These are phyloP conservation scores for Trematomus bernacchii DNA, from an alignment of 2,797 vertebrate genomes.

Conservation along the genomic window DNA sequence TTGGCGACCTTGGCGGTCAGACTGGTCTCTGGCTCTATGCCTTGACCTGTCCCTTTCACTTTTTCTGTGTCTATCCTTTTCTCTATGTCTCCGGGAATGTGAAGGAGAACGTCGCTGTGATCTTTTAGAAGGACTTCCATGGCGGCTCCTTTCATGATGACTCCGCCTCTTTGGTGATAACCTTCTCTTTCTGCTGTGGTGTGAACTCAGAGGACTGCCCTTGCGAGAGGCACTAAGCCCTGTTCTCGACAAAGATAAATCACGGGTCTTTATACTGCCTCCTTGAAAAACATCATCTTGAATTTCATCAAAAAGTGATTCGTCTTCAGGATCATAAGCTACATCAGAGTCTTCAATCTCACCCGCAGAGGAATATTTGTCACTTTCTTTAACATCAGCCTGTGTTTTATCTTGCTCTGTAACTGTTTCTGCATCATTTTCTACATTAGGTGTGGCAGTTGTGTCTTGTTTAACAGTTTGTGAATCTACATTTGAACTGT, in stretches of 20 bases:
- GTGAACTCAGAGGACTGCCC: constrained; percentile 46
- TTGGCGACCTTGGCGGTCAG: constrained; percentile 67
- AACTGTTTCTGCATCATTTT: constrained; percentile 43
- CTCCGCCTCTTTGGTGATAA: constrained; percentile 77
- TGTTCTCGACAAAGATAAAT: constrained; percentile 58
- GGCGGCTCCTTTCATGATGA: constrained; percentile 71
- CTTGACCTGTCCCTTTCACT: constrained; percentile 77
- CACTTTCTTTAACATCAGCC: constrained; percentile 60
- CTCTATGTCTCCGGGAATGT: constrained; percentile 69
- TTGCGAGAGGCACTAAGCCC: constrained; percentile 48
- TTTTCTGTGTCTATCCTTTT: constrained; percentile 72
- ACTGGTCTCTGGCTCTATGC: constrained; percentile 72
- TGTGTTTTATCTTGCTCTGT: constrained; percentile 58
- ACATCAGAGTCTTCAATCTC: constrained; percentile 87
- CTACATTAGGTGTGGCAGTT: constrained; percentile 26
- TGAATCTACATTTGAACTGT: constrained; percentile 66
- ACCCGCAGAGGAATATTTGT: constrained; percentile 78
- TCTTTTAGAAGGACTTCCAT: constrained; percentile 75
- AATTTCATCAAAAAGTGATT: constrained; percentile 93
- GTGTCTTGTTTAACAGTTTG: constrained; percentile 49
- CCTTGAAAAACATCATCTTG: constrained; percentile 87
- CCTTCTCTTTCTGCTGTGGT: constrained; percentile 70
- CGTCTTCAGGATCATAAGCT: constrained; percentile 94
- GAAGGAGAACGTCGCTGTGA: constrained; percentile 74
- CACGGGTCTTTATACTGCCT: constrained; percentile 61